Conservation (phyloP, 1,140 invertebrate species). For the Drosophila rhopaloa region DNA sequence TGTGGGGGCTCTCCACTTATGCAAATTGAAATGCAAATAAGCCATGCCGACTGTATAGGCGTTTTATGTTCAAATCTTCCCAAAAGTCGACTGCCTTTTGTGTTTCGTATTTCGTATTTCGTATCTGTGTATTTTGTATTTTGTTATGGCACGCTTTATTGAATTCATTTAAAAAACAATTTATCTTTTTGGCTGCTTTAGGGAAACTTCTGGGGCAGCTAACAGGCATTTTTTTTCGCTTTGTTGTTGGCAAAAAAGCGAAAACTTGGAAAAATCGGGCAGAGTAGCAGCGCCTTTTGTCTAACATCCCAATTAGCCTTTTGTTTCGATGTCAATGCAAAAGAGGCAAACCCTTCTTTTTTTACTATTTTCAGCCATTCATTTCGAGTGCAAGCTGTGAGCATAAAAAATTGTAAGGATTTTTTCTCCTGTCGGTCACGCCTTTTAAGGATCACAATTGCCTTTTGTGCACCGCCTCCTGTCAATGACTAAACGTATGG, state of each 20-base stretch:
- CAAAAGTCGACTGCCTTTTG: slow-evolving; percentile 40
- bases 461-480: slow-evolving; percentile 48
- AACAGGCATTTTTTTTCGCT: slow-evolving; percentile 21
- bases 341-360: slow-evolving; percentile 39
- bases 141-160: slow-evolving; percentile 61
- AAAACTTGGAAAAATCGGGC: slow-evolving; percentile 22
- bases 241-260: not conserved
- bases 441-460: slow-evolving; percentile 55
- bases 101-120: slow-evolving; percentile 19
- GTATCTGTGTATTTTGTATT: slow-evolving; percentile 36
- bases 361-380: slow-evolving; percentile 27
- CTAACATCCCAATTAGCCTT: slow-evolving; percentile 59
- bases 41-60: slow-evolving; percentile 46
- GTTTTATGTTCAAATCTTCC: slow-evolving; percentile 48
- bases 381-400: slow-evolving; percentile 33
- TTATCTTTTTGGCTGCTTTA: slow-evolving; percentile 50
- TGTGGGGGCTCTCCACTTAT: slow-evolving; percentile 51
- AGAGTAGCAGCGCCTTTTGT: slow-evolving; percentile 51
- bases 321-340: slow-evolving; percentile 58
- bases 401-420: slow-evolving; percentile 45
- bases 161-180: slow-evolving; percentile 74
- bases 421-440: slow-evolving; percentile 36
- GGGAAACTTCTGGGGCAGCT: slow-evolving; percentile 14
- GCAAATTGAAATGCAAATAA: slow-evolving; percentile 74
- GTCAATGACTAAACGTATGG: slow-evolving; percentile 59